These are phyloP conservation scores for Gymnothorax reevesii DNA, from an alignment of 2,797 vertebrate species.

Conservation along the genomic window DNA sequence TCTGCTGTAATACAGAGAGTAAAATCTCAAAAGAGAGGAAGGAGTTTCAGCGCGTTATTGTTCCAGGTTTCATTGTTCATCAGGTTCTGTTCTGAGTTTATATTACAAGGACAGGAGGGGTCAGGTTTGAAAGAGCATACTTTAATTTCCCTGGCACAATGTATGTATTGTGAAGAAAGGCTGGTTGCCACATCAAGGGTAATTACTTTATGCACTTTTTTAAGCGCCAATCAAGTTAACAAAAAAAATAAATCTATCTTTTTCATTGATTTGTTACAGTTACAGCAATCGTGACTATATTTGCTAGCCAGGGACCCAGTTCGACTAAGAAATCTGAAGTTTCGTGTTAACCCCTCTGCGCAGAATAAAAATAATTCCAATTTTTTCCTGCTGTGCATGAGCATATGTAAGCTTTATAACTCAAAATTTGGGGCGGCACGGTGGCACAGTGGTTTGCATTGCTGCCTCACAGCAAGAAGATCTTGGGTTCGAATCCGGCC, in stretches of 20 bases:
- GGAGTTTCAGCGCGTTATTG: neutral
- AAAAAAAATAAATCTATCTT: neutral
- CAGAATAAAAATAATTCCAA: no score
- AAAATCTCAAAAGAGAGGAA: neutral
- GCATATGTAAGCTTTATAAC: no score
- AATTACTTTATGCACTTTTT: neutral
- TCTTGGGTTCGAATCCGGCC: no score
- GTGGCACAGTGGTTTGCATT: no score
- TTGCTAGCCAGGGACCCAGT: no score
- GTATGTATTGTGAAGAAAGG: slow-evolving; percentile 7
- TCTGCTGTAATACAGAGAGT: neutral
- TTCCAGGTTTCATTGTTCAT: neutral
- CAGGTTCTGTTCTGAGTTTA: slow-evolving; percentile 15
- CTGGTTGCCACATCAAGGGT: neutral
- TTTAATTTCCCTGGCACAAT: neutral
- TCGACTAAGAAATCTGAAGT: no score
- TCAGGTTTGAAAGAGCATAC: neutral
- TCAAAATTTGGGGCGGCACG: no score
- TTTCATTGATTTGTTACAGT: neutral
- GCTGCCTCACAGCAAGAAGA: no score
- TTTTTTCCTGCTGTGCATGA: no score
- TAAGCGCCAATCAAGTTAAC: neutral
- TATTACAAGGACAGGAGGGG: neutral
- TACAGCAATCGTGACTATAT: neutral
- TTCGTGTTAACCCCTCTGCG: no score